phyloP scores from a whole-genome alignment of 2,113 vertebrate genomes.

The Labeo rohita region DNA sequence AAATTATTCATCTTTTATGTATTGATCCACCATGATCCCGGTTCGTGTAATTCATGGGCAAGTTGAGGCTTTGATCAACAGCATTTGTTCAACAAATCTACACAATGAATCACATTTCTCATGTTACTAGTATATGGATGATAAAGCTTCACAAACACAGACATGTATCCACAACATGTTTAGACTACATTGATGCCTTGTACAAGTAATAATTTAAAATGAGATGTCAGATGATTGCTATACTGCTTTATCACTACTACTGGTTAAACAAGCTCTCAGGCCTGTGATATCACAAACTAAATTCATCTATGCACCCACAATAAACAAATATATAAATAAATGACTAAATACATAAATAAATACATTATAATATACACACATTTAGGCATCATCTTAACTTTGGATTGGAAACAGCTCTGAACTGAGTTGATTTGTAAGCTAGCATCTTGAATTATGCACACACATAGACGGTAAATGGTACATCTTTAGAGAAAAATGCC shows the following conservation, averaged over 20 bases:
- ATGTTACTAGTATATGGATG: slow-evolving; percentile 19
- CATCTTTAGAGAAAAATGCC: background rate
- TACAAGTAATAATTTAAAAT: background rate
- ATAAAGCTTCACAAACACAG: slow-evolving; percentile 59
- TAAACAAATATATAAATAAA: background rate
- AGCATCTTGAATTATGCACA: background rate
- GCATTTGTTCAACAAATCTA: slow-evolving; percentile 65
- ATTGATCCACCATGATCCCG: slow-evolving; percentile 71
- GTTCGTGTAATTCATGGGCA: slow-evolving; percentile 68
- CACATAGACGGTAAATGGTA: background rate
- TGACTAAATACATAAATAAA: background rate
- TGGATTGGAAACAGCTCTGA: background rate
- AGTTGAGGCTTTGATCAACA: slow-evolving; percentile 70
- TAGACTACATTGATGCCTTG: background rate
- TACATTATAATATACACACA: background rate
- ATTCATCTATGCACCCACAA: background rate
- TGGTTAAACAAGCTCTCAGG: background rate
- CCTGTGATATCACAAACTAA: background rate
- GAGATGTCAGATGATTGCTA: background rate
- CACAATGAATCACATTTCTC: slow-evolving; percentile 59
- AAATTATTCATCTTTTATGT: slow-evolving; percentile 68
- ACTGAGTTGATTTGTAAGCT: background rate
- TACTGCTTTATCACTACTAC: background rate
- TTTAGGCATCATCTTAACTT: background rate
- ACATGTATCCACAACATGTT: slow-evolving; percentile 37